Evolutionary conservation across 2,888 invertebrate genomes (phyloP).

Genomic region (Nemoura dubitans): DNA sequence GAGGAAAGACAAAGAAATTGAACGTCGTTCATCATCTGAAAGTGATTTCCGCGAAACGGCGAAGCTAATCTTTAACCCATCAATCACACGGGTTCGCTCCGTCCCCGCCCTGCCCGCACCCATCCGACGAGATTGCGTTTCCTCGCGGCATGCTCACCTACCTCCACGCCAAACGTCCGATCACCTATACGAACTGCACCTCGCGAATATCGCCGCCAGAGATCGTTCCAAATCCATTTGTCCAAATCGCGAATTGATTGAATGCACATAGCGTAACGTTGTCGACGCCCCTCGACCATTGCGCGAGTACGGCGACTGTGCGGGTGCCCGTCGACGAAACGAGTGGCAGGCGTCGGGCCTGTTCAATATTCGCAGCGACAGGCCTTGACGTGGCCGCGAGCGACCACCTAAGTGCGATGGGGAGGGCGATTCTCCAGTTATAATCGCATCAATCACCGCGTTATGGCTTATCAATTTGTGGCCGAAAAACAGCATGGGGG

Average conservation of each 20-base stretch:
- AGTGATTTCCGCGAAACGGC: background rate
- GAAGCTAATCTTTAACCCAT: background rate
- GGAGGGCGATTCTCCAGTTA: background rate
- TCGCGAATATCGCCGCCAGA: background rate
- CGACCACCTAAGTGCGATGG: background rate
- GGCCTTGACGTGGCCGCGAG: background rate
- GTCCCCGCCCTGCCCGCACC: background rate
- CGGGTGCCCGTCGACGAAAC: background rate
- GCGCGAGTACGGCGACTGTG: background rate
- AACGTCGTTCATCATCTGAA: background rate
- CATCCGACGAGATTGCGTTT: background rate
- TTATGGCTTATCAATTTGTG: constrained; percentile 12
- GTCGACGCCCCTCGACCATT: background rate
- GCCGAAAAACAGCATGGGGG: background rate
- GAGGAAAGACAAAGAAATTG: background rate
- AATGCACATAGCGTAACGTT: background rate
- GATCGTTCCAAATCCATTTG: background rate
- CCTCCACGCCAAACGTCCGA: background rate
- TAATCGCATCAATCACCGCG: background rate
- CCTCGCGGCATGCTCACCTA: background rate
- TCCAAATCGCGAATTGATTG: background rate
- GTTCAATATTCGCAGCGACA: background rate
- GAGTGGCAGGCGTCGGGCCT: background rate
- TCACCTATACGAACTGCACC: background rate
- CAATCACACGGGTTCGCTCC: background rate